Base-by-base conservation (phyloP, 2,888 invertebrate genomes). In the Drosophila birchii region DNA sequence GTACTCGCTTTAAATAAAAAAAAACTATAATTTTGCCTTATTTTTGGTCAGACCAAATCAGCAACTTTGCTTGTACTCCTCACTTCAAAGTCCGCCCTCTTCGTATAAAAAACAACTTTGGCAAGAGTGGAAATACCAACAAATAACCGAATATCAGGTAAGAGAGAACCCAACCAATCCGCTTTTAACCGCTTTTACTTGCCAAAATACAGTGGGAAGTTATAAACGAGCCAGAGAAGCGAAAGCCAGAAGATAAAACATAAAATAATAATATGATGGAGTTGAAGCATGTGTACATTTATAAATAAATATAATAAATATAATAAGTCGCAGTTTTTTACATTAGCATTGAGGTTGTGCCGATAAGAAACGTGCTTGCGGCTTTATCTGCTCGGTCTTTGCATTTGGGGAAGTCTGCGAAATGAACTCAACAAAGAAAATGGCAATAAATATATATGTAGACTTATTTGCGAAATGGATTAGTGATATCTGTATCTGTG, bases 151-250 rank as follows among this genome's bases (percentile, higher is more conserved):
- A 54, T 32, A 29, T n/a, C 61, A 20, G 26, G 38, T 18, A 34
- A 45, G 49, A 51, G 58, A 69, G 45, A 70, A 69, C 56, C 36
- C 38, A 68, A 45, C 44, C 51, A 14, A 69, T 45, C 69, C 53
- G 69, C 69, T 60, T 69, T 39, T 44, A 54, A 69, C 69, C 29
- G 59, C 70, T 60, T 69, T 69, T 53, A 54, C 23, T 26, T 11
- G 39, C 53, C 60, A 16, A 47, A 47, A 53, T 23, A 54, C 34
- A 69, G 51, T 12, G 54, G 38, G 38, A 49, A 53, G 38, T 53
- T 29, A 53, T 38, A 61, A 39, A 43, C 51, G 51, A 44, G 53
- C 14, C 49, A 34, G 49, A 20, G 43, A 26, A 43, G 57, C 68
- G 57, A 67, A 67, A 57, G 63, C 66, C 68, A 67, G 38, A 56